Evolutionary conservation across 2,797 vertebrate species (phyloP), one percentile per base, ranked within the genome.

Genomic region (Trachurus trachurus): DNA sequence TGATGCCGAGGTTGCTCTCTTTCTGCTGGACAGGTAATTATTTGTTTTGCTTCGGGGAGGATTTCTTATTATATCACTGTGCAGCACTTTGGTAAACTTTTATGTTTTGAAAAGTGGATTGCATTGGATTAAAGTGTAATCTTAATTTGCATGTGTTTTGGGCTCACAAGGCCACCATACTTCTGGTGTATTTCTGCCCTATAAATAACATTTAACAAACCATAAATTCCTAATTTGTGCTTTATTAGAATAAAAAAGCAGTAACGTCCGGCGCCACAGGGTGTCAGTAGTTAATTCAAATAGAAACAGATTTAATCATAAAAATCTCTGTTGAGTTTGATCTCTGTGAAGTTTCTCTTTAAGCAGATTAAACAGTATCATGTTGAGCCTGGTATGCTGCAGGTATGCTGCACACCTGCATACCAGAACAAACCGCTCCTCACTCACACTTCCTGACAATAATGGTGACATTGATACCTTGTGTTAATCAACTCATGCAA

Each of bases 201-300:
- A n/a, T n/a, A n/a, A n/a, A n/a, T n/a, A n/a, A n/a, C n/a, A n/a
- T n/a, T n/a, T n/a, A n/a, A n/a, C n/a, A n/a, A n/a, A 6, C 16
- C 44, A 17, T 17, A 21, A 2, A 5, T 12, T 42, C 10, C 40
- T 13, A 42, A 12, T 12, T 11, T 21, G n/a, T 50, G 9, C 10
- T 50, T 21, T 50, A 3, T 50, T 21, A 21, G 11, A 50, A 21
- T 21, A 50, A 50, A 50, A 19, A 21, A 45, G 26, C n/a, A 61
- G 22, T 62, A 13, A 21, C 22, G 0, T 56, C 3, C 60, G 3
- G 19, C 3, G 39, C 80, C 75, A 82, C 80, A 67, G 1, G 56
- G 66, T 66, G 76, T 74, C 76, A 64, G 58, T 57, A n/a, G 53
- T 56, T 44, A 53, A 47, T 45, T 69, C 45, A n/a, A 54, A 59